Conservation (phyloP, 2,797 vertebrate genomes). For the Gallinago nigripennis region DNA sequence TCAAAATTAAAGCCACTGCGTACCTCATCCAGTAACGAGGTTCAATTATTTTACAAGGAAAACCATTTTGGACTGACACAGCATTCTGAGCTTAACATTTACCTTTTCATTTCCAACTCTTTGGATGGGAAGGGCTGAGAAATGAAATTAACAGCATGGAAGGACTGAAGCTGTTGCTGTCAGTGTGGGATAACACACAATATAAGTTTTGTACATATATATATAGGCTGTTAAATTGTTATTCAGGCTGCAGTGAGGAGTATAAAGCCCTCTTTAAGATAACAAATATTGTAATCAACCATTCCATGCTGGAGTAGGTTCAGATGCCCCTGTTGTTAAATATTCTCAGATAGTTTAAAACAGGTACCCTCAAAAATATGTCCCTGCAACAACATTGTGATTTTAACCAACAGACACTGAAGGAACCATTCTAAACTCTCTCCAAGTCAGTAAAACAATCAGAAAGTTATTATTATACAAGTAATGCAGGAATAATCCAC, state of each 20-base stretch:
- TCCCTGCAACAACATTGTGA: background rate
- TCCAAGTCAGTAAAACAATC: background rate
- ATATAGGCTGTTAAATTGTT: background rate
- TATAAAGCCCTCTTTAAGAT: background rate
- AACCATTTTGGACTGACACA: background rate
- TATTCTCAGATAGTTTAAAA: background rate
- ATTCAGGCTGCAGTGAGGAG: background rate
- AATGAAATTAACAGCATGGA: background rate
- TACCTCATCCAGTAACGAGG: background rate
- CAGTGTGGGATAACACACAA: background rate
- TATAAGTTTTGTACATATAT: background rate
- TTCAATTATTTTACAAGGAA: background rate
- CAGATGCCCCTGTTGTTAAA: background rate
- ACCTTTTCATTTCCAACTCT: background rate
- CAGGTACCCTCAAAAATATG: background rate
- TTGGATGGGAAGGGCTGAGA: background rate
- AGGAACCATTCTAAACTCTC: background rate
- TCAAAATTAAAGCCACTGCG: background rate
- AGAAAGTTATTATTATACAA: background rate
- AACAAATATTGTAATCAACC: background rate
- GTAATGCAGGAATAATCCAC: background rate
- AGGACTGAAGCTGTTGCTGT: background rate
- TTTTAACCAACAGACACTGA: background rate
- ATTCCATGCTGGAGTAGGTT: background rate
- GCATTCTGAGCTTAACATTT: background rate